A percentile compares a stretch with the other conserved stretches of the same genome.
These are phyloP conservation scores for Drosophila triauraria DNA, from an alignment of 1,140 invertebrate species.

Conservation along the genomic window DNA sequence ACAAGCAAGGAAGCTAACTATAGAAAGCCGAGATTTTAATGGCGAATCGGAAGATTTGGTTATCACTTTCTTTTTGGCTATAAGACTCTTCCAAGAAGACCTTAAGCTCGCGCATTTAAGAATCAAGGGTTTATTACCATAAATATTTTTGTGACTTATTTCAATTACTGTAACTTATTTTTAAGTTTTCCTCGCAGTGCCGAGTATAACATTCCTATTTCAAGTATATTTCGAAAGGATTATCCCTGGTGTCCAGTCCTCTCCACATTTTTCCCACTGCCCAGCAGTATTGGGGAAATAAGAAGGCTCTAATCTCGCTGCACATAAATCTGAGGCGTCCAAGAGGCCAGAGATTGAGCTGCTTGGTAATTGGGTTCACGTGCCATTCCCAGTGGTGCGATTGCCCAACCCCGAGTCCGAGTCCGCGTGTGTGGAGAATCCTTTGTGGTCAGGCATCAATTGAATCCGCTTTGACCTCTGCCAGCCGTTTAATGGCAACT, in stretches of 20 bases:
- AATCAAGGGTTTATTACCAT: no score
- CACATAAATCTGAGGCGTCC: constrained; percentile 67
- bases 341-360: constrained; percentile 50
- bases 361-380: constrained; percentile 79
- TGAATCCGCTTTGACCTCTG: constrained; percentile 66
- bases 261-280: not conserved
- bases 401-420: constrained; percentile 20
- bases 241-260: not conserved
- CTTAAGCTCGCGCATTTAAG: no score
- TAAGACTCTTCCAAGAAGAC: no score
- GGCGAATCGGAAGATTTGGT: no score
- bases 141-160: no score
- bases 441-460: constrained; percentile 79
- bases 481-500: constrained; percentile 63
- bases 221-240: not conserved
- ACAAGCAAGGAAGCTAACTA: no score
- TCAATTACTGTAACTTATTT: no score
- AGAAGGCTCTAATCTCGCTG: constrained; percentile 49
- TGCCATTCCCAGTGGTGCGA: constrained; percentile 67
- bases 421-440: constrained; percentile 27
- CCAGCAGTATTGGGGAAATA: not conserved
- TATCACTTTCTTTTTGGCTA: no score
- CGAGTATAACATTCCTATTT: not conserved
- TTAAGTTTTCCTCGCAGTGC: not conserved
- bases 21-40: no score